These are phyloP conservation scores for Drosophila cracens DNA, from an alignment of 2,888 invertebrate species.

Conservation along the genomic window DNA sequence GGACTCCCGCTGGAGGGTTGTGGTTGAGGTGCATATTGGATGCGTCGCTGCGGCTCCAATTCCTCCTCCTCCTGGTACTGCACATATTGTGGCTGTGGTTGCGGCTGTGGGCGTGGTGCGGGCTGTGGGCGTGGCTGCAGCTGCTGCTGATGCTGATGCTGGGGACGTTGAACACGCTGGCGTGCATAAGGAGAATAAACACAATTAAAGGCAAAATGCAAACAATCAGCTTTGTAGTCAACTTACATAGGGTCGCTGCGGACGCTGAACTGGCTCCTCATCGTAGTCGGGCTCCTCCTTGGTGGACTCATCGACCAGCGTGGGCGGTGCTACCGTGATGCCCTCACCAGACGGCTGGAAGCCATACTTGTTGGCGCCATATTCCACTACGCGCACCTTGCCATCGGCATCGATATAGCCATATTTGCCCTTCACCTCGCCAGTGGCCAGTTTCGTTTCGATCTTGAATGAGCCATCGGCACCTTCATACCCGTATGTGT, in stretches of 20 bases:
- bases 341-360: conserved; percentile 95
- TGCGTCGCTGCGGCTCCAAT: conserved; percentile 76
- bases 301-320: conserved; percentile 86
- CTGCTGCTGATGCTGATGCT: conserved; percentile 52
- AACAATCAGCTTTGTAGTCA: neutral
- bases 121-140: conserved; percentile 64
- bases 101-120: conserved; percentile 69
- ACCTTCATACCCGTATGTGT: conserved; percentile 95
- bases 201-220: conserved; percentile 2
- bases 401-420: conserved; percentile 94
- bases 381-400: conserved; percentile 93
- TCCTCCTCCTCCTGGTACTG: conserved; percentile 83
- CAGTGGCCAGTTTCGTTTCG: conserved; percentile 92
- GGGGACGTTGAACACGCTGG: conserved; percentile 76
- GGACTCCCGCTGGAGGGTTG: conserved; percentile 68
- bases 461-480: conserved; percentile 96
- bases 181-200: neutral
- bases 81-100: conserved; percentile 80
- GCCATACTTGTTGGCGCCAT: conserved; percentile 94
- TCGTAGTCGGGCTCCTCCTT: conserved; percentile 85
- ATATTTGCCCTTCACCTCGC: conserved; percentile 95
- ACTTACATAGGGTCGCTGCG: conserved; percentile 82
- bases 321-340: conserved; percentile 90
- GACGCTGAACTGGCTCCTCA: conserved; percentile 80
- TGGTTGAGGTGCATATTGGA: conserved; percentile 76